A percentile compares a stretch with the other conserved stretches of the same genome.
Conservation (phyloP, 2,797 vertebrate species). For the Perdix hodgsoniae region DNA sequence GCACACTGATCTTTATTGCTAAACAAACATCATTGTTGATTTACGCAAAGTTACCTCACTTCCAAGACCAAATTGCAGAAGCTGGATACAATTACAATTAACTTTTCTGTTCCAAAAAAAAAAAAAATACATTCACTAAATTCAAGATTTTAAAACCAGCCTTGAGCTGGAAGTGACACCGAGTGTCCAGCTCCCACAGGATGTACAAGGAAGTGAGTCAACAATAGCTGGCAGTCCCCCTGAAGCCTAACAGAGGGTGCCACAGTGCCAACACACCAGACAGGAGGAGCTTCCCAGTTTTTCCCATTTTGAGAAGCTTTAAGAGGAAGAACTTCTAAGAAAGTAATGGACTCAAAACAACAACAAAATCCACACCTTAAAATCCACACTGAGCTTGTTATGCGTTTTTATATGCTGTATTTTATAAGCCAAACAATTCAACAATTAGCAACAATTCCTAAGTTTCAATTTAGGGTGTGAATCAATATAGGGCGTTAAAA, state of each 20-base stretch:
- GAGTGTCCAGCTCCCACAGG: fast-evolving
- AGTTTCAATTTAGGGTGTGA: background rate
- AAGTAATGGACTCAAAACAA: background rate
- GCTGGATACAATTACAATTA: background rate
- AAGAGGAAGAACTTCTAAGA: background rate
- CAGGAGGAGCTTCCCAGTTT: background rate
- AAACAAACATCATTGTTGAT: background rate
- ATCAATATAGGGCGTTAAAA: background rate
- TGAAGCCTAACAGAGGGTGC: background rate
- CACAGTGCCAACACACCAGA: fast-evolving
- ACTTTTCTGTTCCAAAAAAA: background rate
- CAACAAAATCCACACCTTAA: background rate
- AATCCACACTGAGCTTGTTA: background rate
- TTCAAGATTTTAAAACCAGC: background rate
- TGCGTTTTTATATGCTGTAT: background rate
- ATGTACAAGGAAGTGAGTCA: background rate
- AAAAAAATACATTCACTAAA: fast-evolving
- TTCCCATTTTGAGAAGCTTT: background rate
- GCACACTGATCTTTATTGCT: background rate
- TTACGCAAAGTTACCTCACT: background rate
- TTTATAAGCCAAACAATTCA: background rate
- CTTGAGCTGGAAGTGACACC: fast-evolving
- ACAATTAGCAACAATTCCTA: background rate
- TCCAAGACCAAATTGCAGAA: background rate
- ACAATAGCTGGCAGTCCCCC: fast-evolving